Base-by-base conservation (phyloP, 2,797 vertebrate genomes). In the Tolypeutes matacus region DNA sequence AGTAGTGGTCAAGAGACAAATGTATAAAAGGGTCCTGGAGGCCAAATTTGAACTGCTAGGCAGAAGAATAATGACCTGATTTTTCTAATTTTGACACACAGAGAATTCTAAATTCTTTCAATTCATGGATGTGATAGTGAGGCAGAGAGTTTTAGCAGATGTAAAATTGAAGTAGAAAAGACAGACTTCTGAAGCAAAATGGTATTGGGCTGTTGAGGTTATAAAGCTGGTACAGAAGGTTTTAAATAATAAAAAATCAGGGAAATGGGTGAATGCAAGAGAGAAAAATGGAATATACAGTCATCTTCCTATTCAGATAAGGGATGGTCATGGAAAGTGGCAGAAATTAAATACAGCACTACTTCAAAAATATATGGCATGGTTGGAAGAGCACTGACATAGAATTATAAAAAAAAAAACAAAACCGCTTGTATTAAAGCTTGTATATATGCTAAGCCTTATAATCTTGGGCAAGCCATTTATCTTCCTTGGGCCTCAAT, bases 231-330 rank as follows among this genome's bases (percentile, higher is more conserved):
- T 72, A 95, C 78, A 81, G 58, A 90, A 88, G 27, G 4, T 82
- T 89, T 94, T 92, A 95, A 88, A 92, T 95, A 27, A 83, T 39
- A 67, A 34, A 96, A 70, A 70, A 29, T 58, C 29, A 49, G 34
- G 73, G 20, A 91, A 87, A 82, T 72, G 60, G 51, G 20, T 92
- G 49, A 89, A 78, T 72, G 17, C 36, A 90, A 53, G 46, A 91
- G 51, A 89, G 60, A 17, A 75, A 93, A 81, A 86, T 21, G 31
- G 14, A 64, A n/a, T 83, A 95, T 60, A 13, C 81, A 81, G 81
- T 70, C 31, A 87, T 80, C 5, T 94, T 60, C 8, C 39, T 77
- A 25, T 92, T 88, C 49, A 91, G 67, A 83, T 5, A 91, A 87
- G 65, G 83, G 29, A 76, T 75, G 58, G 42, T 62, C 60, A 86